Percentiles rank a stretch among this genome's conserved stretches.
Evolutionary conservation across 2,797 vertebrate genomes (phyloP).

Genomic region (Microchirus variegatus): DNA sequence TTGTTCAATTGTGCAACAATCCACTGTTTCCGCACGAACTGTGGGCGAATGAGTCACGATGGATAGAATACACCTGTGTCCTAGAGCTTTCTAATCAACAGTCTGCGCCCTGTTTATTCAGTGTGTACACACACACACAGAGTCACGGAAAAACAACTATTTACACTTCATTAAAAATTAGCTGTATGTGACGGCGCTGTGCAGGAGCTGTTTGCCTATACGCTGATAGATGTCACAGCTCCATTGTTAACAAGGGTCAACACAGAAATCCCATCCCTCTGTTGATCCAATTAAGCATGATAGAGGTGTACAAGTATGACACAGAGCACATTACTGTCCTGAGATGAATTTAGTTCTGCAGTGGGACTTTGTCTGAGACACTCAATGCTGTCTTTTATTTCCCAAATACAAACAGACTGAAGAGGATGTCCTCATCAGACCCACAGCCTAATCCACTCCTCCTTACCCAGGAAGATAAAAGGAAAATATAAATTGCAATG

Average conservation of each 20-base stretch:
- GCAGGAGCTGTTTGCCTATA: slow-evolving; percentile 3
- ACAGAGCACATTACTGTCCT: slow-evolving; percentile 2
- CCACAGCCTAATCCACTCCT: too few relatives aligned
- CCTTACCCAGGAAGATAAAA: too few relatives aligned
- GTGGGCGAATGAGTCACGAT: too few relatives aligned
- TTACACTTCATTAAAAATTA: neutral
- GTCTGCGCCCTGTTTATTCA: neutral
- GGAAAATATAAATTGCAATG: too few relatives aligned
- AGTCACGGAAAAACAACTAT: neutral
- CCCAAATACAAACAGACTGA: neutral
- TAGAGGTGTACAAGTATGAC: slow-evolving; percentile 21
- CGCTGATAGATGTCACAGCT: slow-evolving; percentile 34
- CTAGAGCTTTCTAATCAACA: neutral
- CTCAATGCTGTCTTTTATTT: slow-evolving; percentile 25
- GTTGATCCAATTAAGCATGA: slow-evolving; percentile 36
- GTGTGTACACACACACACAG: neutral
- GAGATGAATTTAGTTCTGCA: slow-evolving; percentile 22
- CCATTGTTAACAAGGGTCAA: slow-evolving; percentile 16
- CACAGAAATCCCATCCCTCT: slow-evolving; percentile 22
- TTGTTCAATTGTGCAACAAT: too few relatives aligned
- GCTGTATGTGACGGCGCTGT: neutral
- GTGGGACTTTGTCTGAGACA: slow-evolving; percentile 8
- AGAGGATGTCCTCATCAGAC: too few relatives aligned
- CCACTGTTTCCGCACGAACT: too few relatives aligned
- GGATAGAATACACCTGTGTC: too few relatives aligned